Percentiles rank a stretch among this genome's conserved stretches.
These are phyloP conservation scores for Platyura marginata DNA, from an alignment of 1,140 invertebrate genomes.

Conservation along the genomic window DNA sequence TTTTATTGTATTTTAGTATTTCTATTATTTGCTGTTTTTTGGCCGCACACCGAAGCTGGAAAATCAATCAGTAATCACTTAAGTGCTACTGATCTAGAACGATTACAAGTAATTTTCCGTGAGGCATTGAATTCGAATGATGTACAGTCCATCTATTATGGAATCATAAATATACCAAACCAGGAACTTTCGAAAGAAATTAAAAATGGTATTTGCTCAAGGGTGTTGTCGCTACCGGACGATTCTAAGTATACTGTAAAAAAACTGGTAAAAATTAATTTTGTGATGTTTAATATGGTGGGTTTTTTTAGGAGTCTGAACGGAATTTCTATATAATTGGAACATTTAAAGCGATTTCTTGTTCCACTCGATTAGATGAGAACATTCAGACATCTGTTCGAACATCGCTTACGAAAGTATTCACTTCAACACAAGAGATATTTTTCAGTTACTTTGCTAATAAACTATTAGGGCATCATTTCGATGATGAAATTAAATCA, in stretches of 20 bases:
- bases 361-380: slow-evolving; percentile 13
- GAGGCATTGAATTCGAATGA: slow-evolving; percentile 19
- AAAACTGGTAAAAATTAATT: neutral
- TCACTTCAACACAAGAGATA: slow-evolving; percentile 15
- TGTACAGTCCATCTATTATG: slow-evolving; percentile 19
- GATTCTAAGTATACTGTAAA: slow-evolving; percentile 23
- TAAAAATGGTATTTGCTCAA: slow-evolving; percentile 14
- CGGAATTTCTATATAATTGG: slow-evolving; percentile 23
- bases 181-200: slow-evolving; percentile 12
- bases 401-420: slow-evolving; percentile 10
- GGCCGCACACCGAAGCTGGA: too few species aligned
- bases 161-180: slow-evolving; percentile 17
- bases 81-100: slow-evolving; percentile 13
- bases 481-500: slow-evolving; percentile 27
- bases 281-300: too few species aligned
- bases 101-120: slow-evolving; percentile 20
- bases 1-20: too few species aligned
- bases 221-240: slow-evolving; percentile 10
- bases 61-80: slow-evolving; percentile 18
- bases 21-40: too few species aligned
- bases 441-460: slow-evolving; percentile 15
- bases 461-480: slow-evolving; percentile 13
- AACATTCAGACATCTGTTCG: slow-evolving; percentile 13
- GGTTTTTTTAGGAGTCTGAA: slow-evolving; percentile 15
- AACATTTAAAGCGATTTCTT: slow-evolving; percentile 14